Evolutionary conservation across 2,888 invertebrate species (phyloP), one percentile per base, ranked within the genome.

Genomic region (Acleris literana): DNA sequence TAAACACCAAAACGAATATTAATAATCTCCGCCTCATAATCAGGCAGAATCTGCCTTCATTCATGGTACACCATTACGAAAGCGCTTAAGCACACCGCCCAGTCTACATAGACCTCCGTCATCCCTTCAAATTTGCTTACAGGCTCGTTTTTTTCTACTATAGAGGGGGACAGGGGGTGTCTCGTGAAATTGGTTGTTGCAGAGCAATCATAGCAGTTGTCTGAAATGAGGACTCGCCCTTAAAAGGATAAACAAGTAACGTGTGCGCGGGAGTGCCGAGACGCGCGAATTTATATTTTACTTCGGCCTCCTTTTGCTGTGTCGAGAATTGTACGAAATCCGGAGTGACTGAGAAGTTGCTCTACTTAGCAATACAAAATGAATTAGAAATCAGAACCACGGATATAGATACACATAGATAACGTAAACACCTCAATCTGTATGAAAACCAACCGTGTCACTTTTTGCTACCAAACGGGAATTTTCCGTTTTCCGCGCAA

Each of bases 161-260:
- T 66, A 7, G 63, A 72, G 74, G 71, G 72, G 70, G 69, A 69
- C 69, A 70, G 66, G 71, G 76, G 69, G 70, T 79, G 70, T 81
- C 86, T 80, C 69, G 69, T 74, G 76, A 77, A 57, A 69, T 63
- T 83, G 86, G 85, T 79, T 81, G 87, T 87, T 87, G 85, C 83
- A 83, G 82, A 86, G 86, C 88, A 90, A 92, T 92, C 89, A 91
- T 88, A 86, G 88, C 91, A 88, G 89, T 89, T 87, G 89, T 85
- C 82, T 88, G 85, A 85, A 90, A 90, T 90, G 90, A 89, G 88
- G 85, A 86, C 80, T 85, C 87, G 86, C 87, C 90, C 91, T 90
- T 87, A 85, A 85, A 88, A 88, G 87, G 87, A 91, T 92, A 92
- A 92, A 91, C 92, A 91, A 92, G 90, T 89, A 88, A 85, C 93